Evolutionary conservation across 2,797 vertebrate species (phyloP).

Genomic region (Clarias fuscus): DNA sequence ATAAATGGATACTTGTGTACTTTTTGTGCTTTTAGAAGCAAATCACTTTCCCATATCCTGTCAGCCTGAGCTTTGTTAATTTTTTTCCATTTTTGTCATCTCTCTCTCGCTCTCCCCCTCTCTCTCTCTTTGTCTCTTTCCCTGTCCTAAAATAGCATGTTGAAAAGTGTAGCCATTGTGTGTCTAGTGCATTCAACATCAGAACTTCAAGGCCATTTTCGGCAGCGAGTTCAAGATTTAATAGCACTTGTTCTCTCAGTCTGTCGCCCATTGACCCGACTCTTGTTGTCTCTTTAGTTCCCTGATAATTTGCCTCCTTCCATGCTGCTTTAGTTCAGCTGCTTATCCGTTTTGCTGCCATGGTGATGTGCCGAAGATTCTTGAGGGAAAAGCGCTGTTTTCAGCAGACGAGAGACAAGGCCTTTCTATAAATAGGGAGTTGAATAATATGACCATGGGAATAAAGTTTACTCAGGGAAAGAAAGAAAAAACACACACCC

Average conservation of each 20-base stretch:
- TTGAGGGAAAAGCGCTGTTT: not conserved
- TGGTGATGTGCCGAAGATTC: slow-evolving; percentile 2
- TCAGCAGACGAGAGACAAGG: not conserved
- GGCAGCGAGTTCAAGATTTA: not conserved
- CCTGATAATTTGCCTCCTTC: not conserved
- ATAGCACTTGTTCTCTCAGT: not conserved
- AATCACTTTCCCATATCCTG: not conserved
- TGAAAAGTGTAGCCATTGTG: not conserved
- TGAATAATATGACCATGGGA: slow-evolving; percentile 21
- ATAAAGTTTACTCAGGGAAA: slow-evolving; percentile 31
- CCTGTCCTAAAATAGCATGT: not conserved
- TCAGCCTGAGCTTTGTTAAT: not conserved
- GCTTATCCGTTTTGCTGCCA: slow-evolving; percentile 6
- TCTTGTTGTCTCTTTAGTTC: not conserved
- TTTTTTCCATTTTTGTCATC: not conserved
- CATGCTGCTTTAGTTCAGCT: not conserved
- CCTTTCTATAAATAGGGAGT: slow-evolving; percentile 72
- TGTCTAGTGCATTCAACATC: not conserved
- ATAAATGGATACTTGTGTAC: not conserved
- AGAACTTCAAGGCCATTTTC: not conserved
- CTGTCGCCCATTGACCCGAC: not conserved
- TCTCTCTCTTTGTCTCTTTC: not conserved
- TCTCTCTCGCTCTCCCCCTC: too few relatives aligned
- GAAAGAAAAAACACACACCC: slow-evolving; percentile 26
- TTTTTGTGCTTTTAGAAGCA: not conserved